A percentile compares a stretch with the other conserved stretches of the same genome.
These are phyloP conservation scores for Capromys pilorides DNA, from an alignment of 2,797 vertebrate species.

Conservation along the genomic window DNA sequence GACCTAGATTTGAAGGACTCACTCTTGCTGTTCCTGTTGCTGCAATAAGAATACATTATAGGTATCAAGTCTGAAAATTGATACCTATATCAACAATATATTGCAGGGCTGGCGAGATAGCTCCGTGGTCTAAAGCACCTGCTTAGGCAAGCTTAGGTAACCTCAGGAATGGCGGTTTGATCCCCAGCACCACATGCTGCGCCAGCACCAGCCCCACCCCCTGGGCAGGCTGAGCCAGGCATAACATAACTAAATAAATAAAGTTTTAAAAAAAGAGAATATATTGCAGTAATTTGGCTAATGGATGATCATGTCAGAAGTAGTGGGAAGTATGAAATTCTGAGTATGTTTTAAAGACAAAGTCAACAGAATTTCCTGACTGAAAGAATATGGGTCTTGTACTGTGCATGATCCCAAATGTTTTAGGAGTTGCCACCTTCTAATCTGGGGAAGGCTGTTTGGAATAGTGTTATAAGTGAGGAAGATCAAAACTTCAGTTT, in stretches of 20 bases:
- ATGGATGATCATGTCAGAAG: background rate
- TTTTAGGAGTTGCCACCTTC: background rate
- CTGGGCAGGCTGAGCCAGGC: no score
- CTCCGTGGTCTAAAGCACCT: no score
- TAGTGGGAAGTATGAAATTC: background rate
- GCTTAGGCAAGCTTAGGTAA: no score
- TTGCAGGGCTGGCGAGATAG: background rate
- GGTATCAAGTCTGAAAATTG: background rate
- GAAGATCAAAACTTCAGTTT: background rate
- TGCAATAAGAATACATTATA: background rate
- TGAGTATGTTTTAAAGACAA: constrained; percentile 36
- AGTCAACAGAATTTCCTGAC: constrained; percentile 14
- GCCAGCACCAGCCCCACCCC: no score
- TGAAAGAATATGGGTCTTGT: background rate
- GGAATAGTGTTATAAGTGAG: background rate
- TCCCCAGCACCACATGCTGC: no score
- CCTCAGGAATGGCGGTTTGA: no score
- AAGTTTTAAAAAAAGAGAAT: background rate
- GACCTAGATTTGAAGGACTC: constrained; percentile 19
- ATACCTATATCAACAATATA: background rate
- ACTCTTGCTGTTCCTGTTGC: constrained; percentile 1
- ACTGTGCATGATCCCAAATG: background rate
- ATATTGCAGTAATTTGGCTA: background rate
- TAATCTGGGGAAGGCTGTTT: background rate
- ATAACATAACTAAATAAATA: no score